phyloP scores from a whole-genome alignment of 1,140 invertebrate genomes.

The Tribolium madens region DNA sequence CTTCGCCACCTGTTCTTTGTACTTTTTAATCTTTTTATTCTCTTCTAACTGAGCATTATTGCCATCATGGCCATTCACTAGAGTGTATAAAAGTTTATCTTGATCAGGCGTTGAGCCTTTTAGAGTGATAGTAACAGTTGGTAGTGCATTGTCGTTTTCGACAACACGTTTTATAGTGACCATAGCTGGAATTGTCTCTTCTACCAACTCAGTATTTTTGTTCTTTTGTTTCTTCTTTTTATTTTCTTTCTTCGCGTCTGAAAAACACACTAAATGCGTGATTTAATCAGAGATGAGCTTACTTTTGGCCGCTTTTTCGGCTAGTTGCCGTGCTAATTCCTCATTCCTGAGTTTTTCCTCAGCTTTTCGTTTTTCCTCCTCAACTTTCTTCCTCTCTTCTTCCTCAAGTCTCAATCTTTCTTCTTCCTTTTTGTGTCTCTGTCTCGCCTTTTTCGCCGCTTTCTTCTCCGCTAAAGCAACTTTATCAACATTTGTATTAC shows the following conservation, averaged over 20 bases:
- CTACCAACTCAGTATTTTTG: constrained; percentile 54
- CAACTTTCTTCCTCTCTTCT: constrained; percentile 52
- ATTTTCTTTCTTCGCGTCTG: constrained; percentile 33
- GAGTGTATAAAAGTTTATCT: constrained; percentile 79
- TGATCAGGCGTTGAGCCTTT: constrained; percentile 80
- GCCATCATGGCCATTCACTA: constrained; percentile 75
- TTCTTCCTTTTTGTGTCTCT: constrained; percentile 61
- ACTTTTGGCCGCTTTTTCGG: constrained; percentile 31
- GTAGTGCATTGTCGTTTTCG: constrained; percentile 74
- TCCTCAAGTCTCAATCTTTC: constrained; percentile 55
- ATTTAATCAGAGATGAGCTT: neutral
- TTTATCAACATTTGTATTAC: constrained; percentile 58
- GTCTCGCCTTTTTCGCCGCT: constrained; percentile 63
- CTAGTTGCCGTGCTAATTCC: constrained; percentile 30
- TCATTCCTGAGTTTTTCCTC: constrained; percentile 44
- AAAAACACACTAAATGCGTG: neutral
- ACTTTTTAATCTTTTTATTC: constrained; percentile 58
- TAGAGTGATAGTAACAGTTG: constrained; percentile 81
- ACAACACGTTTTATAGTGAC: constrained; percentile 80
- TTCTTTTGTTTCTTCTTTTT: constrained; percentile 51
- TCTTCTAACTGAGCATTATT: constrained; percentile 44
- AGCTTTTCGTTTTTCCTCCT: constrained; percentile 51
- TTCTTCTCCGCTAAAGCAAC: constrained; percentile 61
- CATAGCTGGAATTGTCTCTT: constrained; percentile 69
- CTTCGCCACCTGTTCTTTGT: constrained; percentile 21